Evolutionary conservation across 2,797 vertebrate genomes (phyloP), one percentile per base, ranked within the genome.

Genomic region (Poecilia wingei): DNA sequence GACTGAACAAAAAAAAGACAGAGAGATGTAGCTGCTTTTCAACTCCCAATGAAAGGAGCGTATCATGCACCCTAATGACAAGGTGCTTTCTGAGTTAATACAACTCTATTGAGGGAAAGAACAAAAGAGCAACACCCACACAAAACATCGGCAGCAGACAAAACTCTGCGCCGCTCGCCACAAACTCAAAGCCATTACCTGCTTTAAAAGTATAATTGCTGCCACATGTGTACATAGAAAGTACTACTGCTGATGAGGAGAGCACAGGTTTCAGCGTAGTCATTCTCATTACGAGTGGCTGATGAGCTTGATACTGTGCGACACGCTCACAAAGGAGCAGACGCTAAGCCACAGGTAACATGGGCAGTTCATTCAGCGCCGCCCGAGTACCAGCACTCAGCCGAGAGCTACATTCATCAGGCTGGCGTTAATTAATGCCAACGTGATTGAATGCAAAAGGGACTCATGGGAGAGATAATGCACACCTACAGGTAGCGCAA

Each of bases 381-480:
- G 85, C 61, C 81, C 84, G 86, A 84, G 84, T 85, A 91, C 86
- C 91, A 87, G 84, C 70, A 31, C 57, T 8, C 47, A 51, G 84
- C 25, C 91, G 87, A 94, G 89, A 92, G 89, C 87, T 87, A 82
- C 79, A 90, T 94, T 93, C 86, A 91, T 93, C 93, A 93, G 84
- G 78, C 80, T 82, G 84, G 76, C 69, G 76, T 89, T 95, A 94
- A 95, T 95, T 94, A 93, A 93, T 86, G 90, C 82, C 90, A 87
- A 84, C 87, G 77, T 92, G 91, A 95, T 89, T 94, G 90, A 95
- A 92, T 81, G 83, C 72, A 46, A 80, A 81, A 78, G 88, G 86
- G 84, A 88, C 80, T 66, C 76, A 53, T 59, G 78, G 86, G 89
- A 93, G 90, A 86, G 88, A 93, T 92, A 94, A 94, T 90, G 82